Evolutionary conservation across 2,113 vertebrate species (phyloP).

Genomic region (Crocuta crocuta): DNA sequence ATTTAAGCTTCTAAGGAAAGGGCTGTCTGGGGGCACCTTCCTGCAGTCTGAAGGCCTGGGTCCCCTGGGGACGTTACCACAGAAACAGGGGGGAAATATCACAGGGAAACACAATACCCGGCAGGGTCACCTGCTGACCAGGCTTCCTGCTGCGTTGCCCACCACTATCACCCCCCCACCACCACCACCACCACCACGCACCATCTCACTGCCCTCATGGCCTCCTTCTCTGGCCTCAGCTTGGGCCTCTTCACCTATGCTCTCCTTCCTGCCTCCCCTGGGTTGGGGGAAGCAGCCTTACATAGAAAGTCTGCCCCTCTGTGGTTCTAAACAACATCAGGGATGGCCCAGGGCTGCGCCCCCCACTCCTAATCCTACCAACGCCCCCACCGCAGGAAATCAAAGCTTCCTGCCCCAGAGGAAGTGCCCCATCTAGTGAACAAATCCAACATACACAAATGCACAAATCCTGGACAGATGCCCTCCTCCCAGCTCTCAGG

Average conservation of each 20-base stretch:
- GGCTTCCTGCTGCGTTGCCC: constrained; percentile 80
- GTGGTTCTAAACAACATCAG: constrained; percentile 42
- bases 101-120: constrained; percentile 81
- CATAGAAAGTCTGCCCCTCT: background rate
- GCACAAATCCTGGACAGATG: constrained; percentile 28
- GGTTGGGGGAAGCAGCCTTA: background rate
- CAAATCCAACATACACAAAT: constrained; percentile 63
- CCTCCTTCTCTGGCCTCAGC: constrained; percentile 58
- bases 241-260: constrained; percentile 46
- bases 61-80: constrained; percentile 79
- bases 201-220: background rate
- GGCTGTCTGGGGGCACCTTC: constrained; percentile 78
- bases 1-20: constrained; percentile 73
- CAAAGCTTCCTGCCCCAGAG: constrained; percentile 83
- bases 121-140: constrained; percentile 82
- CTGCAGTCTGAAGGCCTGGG: constrained; percentile 60
- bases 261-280: constrained; percentile 58
- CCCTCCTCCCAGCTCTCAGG: background rate
- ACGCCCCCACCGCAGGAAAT: constrained; percentile 77
- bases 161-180: background rate
- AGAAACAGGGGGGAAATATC: constrained; percentile 80
- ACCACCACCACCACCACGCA: background rate
- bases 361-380: constrained; percentile 64
- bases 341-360: constrained; percentile 27
- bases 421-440: constrained; percentile 81